Percentiles rank a stretch among this genome's conserved stretches.
Conservation (phyloP, 1,140 invertebrate genomes). For the Mesaphorura yosii region DNA sequence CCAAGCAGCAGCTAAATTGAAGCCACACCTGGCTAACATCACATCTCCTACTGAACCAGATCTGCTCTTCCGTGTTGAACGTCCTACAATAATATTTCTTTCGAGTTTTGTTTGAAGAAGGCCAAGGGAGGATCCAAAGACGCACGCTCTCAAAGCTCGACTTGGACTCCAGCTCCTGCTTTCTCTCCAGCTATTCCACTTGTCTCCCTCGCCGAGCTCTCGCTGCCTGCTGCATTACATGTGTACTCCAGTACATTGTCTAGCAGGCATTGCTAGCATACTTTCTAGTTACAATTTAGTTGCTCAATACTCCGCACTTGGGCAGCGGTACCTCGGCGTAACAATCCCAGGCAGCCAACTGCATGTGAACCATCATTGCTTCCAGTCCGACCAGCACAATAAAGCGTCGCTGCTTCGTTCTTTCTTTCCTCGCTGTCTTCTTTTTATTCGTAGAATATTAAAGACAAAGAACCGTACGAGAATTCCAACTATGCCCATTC, state of each 20-base stretch:
- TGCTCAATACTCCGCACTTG: not conserved
- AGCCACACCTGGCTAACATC: slow-evolving; percentile 19
- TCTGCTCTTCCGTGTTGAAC: no score
- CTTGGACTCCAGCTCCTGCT: not conserved
- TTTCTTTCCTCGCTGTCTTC: not conserved
- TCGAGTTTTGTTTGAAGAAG: no score
- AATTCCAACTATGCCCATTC: no score
- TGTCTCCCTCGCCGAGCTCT: no score
- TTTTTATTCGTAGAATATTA: not conserved
- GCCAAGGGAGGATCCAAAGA: slow-evolving; percentile 11
- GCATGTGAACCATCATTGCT: not conserved
- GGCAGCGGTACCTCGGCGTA: not conserved
- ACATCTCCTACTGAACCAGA: slow-evolving; percentile 17
- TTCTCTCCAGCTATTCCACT: not conserved
- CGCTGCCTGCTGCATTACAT: no score
- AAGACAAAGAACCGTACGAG: no score
- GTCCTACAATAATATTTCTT: no score
- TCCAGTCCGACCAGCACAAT: not conserved
- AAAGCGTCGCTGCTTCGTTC: not conserved
- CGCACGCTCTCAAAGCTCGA: slow-evolving; percentile 13
- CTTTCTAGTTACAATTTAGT: no score
- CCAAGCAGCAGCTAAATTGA: not conserved
- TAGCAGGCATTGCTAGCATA: no score
- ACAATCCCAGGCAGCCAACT: not conserved
- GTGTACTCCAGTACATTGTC: no score